Conservation (phyloP, 2,888 invertebrate genomes). For the Diabrotica balteata region DNA sequence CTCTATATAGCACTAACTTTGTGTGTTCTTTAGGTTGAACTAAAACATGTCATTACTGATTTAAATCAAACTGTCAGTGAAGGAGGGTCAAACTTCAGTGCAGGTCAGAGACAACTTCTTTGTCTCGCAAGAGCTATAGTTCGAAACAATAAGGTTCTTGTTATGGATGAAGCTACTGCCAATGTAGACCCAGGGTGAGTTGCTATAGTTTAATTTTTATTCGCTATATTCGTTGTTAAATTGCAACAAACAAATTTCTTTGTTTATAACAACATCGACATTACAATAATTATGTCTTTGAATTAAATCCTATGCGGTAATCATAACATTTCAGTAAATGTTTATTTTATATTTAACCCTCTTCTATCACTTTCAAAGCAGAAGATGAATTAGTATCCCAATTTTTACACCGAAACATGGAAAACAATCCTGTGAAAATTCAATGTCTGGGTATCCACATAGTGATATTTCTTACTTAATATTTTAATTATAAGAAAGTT, state of each 20-base stretch:
- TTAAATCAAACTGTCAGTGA: conserved; percentile 74
- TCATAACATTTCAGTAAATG: neutral
- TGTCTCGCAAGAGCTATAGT: conserved; percentile 90
- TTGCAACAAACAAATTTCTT: neutral
- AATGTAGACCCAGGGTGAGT: conserved; percentile 72
- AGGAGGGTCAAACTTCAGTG: conserved; percentile 85
- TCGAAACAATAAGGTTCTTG: conserved; percentile 76
- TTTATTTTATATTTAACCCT: no score
- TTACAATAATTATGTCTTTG: neutral
- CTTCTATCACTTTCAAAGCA: no score
- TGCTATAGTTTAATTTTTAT: no score
- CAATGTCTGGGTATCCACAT: no score
- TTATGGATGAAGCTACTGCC: conserved; percentile 92
- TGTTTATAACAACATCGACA: no score
- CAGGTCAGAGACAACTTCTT: conserved; percentile 86
- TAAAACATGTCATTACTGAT: conserved; percentile 73
- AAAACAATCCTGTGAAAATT: no score
- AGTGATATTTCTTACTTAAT: no score
- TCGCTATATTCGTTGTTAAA: no score
- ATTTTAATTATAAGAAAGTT: no score
- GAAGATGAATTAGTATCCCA: no score
- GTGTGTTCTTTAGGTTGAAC: conserved; percentile 59
- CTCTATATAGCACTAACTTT: no score
- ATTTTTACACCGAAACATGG: no score
- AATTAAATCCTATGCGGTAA: neutral